Evolutionary conservation across 2,113 vertebrate species (phyloP).

Genomic region (Scopus umbretta): DNA sequence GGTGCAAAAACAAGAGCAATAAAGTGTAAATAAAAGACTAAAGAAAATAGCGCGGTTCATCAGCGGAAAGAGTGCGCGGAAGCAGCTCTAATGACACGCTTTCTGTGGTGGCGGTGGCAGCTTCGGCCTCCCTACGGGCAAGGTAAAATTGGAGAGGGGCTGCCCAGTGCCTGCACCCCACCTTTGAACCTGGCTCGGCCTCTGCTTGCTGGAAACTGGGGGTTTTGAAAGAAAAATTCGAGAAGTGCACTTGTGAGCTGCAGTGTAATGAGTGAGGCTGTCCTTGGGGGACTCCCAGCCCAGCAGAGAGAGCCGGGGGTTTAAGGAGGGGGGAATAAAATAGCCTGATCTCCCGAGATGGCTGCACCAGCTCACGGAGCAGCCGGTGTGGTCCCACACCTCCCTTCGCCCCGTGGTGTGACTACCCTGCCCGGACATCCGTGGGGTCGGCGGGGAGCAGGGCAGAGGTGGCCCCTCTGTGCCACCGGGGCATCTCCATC

Average conservation of each 20-base stretch:
- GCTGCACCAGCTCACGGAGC: rapidly evolving
- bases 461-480: neutral
- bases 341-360: neutral
- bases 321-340: too few relatives aligned
- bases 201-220: neutral
- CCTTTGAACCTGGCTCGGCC: neutral
- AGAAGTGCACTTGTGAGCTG: neutral
- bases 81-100: neutral
- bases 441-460: rapidly evolving
- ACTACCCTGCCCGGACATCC: too few relatives aligned
- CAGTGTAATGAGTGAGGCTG: neutral
- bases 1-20: conserved; percentile 64
- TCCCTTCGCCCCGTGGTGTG: neutral
- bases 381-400: neutral
- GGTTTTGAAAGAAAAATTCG: neutral
- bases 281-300: neutral
- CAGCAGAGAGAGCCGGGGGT: neutral
- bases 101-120: neutral
- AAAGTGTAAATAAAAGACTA: conserved; percentile 66
- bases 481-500: neutral
- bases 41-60: conserved; percentile 28
- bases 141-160: neutral
- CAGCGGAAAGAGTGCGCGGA: neutral
- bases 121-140: neutral
- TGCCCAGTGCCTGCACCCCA: neutral